Evolutionary conservation across 2,888 invertebrate species (phyloP), one percentile per base, ranked within the genome.

Genomic region (Panopea generosa): DNA sequence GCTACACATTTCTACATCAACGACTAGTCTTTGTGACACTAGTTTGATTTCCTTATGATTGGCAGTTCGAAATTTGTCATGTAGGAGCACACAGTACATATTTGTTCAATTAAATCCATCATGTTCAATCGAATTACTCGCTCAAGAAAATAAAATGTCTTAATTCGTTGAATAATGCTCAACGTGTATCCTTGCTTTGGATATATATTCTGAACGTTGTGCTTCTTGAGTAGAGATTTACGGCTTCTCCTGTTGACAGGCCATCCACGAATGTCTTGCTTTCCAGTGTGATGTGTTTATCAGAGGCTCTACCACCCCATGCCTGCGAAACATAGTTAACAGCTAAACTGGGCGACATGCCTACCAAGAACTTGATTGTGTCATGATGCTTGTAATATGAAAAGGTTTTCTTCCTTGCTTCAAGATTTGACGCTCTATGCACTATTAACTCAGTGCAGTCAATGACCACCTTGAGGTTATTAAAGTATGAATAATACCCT

Each of bases 381-480:
- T 66, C 66, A 40, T 73, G 52, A 40, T 67, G 55, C 22, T 73
- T 67, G 27, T 70, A 74, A n/a, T 78, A 73, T 6, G 60, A 65
- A 24, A 66, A 77, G n/a, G 66, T 69, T 33, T 50, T 53, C 38
- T 74, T 73, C 20, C 77, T 47, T 4, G 66, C 27, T 27, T 63
- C 68, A 1, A 77, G 29, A n/a, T 71, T 73, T 27, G 68, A 68
- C 16, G 73, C 26, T n/a, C 60, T 29, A 27, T 77, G 69, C 2
- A 60, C 33, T 47, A 76, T 57, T 1, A 79, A 55, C 65, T 79
- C 75, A 18, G 79, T 79, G 24, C 72, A 79, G 43, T 79, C 72
- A 20, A 76, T 16, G 11, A 71, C 52, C 16, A 75, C 57, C 38
- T 53, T 67, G 7, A 77, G 29, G 22, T 66, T 45, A 7, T 16